These are phyloP conservation scores for Chiridota heheva DNA, from an alignment of 35 echinoderm and acorn worm genomes.

Conservation along the genomic window DNA sequence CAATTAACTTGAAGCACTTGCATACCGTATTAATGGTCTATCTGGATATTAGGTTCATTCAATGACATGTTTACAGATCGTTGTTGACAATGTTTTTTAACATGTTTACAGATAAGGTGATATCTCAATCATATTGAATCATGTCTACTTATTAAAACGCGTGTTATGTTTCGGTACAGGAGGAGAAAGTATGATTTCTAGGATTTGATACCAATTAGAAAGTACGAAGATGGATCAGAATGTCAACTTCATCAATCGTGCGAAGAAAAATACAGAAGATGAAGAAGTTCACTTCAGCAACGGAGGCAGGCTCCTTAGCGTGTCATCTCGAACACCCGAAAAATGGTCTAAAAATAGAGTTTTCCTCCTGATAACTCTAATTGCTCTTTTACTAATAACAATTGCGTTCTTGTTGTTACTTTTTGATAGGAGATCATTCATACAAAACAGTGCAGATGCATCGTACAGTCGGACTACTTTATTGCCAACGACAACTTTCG, in stretches of 20 bases:
- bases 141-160: no score
- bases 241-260: slow-evolving; percentile 56
- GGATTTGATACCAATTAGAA: no score
- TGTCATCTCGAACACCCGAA: neutral
- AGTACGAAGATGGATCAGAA: slow-evolving; percentile 29
- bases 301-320: slow-evolving; percentile 24
- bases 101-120: no score
- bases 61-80: no score
- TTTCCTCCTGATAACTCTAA: neutral
- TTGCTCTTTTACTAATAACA: slow-evolving; percentile 27
- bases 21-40: no score
- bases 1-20: no score
- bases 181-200: no score
- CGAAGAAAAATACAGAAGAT: slow-evolving; percentile 35
- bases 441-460: neutral
- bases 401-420: slow-evolving; percentile 48
- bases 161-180: no score
- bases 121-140: no score
- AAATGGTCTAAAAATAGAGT: slow-evolving; percentile 37
- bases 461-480: neutral
- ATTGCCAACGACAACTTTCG: neutral
- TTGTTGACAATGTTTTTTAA: no score
- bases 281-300: slow-evolving; percentile 53
- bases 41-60: no score
- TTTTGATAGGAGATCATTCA: slow-evolving; percentile 26